Evolutionary conservation across 2,888 invertebrate genomes (phyloP).

Genomic region (Polymixis flavicincta): DNA sequence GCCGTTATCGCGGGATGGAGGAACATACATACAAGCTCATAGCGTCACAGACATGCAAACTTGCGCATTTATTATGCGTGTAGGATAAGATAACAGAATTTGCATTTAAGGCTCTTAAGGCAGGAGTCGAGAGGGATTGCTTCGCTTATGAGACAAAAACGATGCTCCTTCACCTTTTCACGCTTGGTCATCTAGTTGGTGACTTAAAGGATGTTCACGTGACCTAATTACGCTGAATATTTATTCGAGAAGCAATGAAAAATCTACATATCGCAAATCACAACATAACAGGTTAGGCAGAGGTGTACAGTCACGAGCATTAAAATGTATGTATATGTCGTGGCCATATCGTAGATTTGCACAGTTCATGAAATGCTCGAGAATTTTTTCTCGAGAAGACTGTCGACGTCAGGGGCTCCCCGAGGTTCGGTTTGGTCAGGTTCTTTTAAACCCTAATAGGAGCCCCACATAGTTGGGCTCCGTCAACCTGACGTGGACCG

Average conservation of each 20-base stretch:
- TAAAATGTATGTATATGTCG: too few relatives aligned
- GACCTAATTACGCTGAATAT: slow-evolving; percentile 13
- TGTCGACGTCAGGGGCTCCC: too few relatives aligned
- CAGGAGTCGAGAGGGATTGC: slow-evolving; percentile 24
- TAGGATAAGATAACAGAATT: slow-evolving; percentile 32
- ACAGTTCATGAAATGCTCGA: too few relatives aligned
- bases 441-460: too few relatives aligned
- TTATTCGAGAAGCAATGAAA: background rate
- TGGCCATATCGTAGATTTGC: too few relatives aligned
- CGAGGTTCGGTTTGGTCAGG: too few relatives aligned
- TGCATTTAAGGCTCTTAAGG: slow-evolving; percentile 34
- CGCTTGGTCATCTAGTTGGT: slow-evolving; percentile 17
- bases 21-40: slow-evolving; percentile 2
- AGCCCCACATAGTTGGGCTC: too few relatives aligned
- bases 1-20: background rate
- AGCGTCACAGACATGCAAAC: background rate
- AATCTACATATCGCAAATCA: too few relatives aligned
- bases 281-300: too few relatives aligned
- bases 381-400: too few relatives aligned
- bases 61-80: slow-evolving; percentile 18
- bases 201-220: background rate
- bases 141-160: slow-evolving; percentile 32
- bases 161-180: slow-evolving; percentile 36
- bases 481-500: too few relatives aligned
- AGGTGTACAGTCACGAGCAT: too few relatives aligned